Evolutionary conservation across 2,113 vertebrate genomes (phyloP).

Genomic region (Entelurus aequoreus): DNA sequence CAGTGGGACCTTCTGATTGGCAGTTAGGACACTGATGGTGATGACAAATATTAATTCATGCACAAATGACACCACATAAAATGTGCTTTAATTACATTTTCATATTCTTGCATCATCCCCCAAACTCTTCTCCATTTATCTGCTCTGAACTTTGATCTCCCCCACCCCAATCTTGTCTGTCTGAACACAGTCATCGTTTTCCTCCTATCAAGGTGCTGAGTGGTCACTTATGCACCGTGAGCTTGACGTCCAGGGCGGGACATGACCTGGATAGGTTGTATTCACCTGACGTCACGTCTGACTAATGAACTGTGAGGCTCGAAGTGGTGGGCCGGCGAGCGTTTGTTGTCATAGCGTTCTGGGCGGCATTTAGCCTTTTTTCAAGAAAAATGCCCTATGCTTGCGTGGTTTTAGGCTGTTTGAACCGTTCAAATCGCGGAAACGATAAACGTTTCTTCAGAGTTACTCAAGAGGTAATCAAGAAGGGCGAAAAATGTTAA

Average conservation of each 20-base stretch:
- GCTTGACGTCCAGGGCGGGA: constrained; percentile 36
- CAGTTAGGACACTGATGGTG: constrained; percentile 12
- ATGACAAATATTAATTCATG: constrained; percentile 38
- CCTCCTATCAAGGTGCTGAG: too few species aligned
- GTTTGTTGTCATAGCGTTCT: too few species aligned
- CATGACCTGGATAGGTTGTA: constrained; percentile 6
- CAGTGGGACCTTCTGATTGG: not conserved
- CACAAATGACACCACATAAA: constrained; percentile 2
- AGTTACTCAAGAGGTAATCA: too few species aligned
- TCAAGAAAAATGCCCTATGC: too few species aligned
- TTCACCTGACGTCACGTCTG: too few species aligned
- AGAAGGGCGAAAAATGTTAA: too few species aligned
- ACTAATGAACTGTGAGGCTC: too few species aligned
- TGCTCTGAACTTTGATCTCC: not conserved
- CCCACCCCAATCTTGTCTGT: constrained; percentile 9
- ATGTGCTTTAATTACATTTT: constrained; percentile 32
- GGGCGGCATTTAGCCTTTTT: too few species aligned
- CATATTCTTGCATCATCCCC: constrained; percentile 9
- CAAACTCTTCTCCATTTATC: constrained; percentile 27
- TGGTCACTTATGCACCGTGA: not conserved
- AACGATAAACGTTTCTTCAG: too few species aligned
- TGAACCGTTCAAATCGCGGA: too few species aligned
- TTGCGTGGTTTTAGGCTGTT: too few species aligned
- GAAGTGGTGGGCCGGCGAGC: too few species aligned
- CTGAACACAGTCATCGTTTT: constrained; percentile 20